Evolutionary conservation across 2,888 invertebrate genomes (phyloP).

Genomic region (Kuschelorhynchus macadamiae): DNA sequence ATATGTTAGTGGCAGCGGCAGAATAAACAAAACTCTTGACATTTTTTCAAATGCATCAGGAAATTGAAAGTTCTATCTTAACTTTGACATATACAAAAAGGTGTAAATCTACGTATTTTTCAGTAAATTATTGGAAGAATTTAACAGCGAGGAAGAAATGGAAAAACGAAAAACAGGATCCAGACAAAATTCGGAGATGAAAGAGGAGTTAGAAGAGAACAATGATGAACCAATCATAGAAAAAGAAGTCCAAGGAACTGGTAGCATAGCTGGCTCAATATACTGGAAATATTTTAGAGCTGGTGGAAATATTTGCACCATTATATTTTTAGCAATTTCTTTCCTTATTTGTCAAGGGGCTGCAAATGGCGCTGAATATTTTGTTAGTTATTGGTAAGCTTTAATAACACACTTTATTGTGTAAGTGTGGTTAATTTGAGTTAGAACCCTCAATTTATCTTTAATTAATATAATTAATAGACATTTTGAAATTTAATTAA

Average conservation of each 20-base stretch:
- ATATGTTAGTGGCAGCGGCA: too few relatives aligned
- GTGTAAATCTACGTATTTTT: too few relatives aligned
- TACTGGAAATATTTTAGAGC: conserved; percentile 71
- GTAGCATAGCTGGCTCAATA: conserved; percentile 61
- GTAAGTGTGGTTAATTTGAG: not conserved
- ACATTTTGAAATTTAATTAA: too few relatives aligned
- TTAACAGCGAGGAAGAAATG: not conserved
- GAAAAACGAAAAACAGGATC: conserved; percentile 62
- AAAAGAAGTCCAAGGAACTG: conserved; percentile 62
- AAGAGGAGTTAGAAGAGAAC: conserved; percentile 59
- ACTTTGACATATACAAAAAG: too few relatives aligned
- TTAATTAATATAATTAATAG: too few relatives aligned
- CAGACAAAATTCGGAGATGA: conserved; percentile 61
- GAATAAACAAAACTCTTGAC: too few relatives aligned
- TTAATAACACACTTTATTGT: not conserved
- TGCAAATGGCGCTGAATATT: conserved; percentile 79
- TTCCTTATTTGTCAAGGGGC: conserved; percentile 73
- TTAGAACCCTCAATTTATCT: too few relatives aligned
- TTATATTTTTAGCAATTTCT: conserved; percentile 67
- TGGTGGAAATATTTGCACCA: conserved; percentile 70
- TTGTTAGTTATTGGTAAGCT: conserved; percentile 79
- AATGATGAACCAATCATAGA: conserved; percentile 60
- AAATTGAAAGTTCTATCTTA: too few relatives aligned
- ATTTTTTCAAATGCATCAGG: too few relatives aligned
- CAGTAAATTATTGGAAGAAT: conserved; percentile 50